Evolutionary conservation across 1,140 invertebrate genomes (phyloP), one percentile per base, ranked within the genome.

Genomic region (Anthonomus grandis): DNA sequence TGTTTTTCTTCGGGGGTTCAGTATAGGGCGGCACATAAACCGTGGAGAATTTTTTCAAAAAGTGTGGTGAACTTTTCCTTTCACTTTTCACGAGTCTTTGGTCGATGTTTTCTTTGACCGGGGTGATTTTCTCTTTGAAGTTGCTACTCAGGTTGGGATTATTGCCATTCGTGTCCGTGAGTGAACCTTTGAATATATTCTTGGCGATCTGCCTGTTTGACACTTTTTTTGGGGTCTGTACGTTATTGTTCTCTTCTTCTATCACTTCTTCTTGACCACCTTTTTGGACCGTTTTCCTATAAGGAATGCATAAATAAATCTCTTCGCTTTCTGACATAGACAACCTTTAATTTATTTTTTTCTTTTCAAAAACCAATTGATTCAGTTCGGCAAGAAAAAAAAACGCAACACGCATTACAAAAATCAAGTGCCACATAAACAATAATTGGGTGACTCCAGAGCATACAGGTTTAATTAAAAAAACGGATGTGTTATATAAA

Each of bases 61-160:
- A n/a, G 23, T 25, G 49, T 2, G 61, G 61, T 5, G 53, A 52
- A n/a, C 15, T 21, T 54, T 57, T 63, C 18, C 6, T 48, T 24
- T 59, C 54, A 36, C 22, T 49, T 12, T 46, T 57, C 2, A 49
- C 48, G 18, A 63, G 31, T 18, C 60, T 47, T 18, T 54, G 21
- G 1, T 46, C 46, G 19, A 62, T 52, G 23, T 54, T 57, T n/a
- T 57, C 19, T 37, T 64, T 62, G 15, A 56, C 49, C n/a, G 69
- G 69, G 1, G 65, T 66, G 4, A 36, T 46, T 47, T 70, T 69
- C 22, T 66, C 65, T 42, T 65, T 62, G 47, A 59, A 64, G 39
- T 70, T 70, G 8, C 27, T 54, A 6, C 60, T 59, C 25, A 69
- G 38, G 34, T 70, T 70, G 19, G 22, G 46, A 21, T 59, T 56